Base-by-base conservation (phyloP, 2,888 invertebrate genomes). In the Euspilapteryx auroguttella region DNA sequence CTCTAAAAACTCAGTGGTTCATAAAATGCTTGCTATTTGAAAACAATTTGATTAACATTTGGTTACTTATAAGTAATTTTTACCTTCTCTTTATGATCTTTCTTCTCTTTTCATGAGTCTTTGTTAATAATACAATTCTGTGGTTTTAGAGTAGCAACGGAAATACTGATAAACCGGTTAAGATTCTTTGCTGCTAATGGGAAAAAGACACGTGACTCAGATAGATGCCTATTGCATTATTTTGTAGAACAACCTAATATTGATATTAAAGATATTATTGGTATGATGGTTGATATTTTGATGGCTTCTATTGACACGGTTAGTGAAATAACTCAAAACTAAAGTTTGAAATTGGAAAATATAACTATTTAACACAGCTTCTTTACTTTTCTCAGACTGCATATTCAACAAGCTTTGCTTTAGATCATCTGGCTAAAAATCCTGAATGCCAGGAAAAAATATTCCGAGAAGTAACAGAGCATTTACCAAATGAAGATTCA, bases 251-350 rank as follows among this genome's bases (percentile, higher is more conserved):
- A 84, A 34, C 76, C 85, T 0, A 81, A 83, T 39, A 51, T 91
- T 3, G 86, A 89, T 53, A 64, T 82, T 12, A 86, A 85, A 47
- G 93, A 94, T 55, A 77, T 93, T n/a, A 75, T 86, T 25, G 91
- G 91, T 30, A 86, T 91, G 78, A 82, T 87, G 32, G 86, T 88
- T 21, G 94, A 94, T 57, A 82, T 92, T 49, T 57, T 94, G 13
- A 77, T 94, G 49, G 94, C 91, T 28, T 90, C 92, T 31, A 83
- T 93, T 31, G 93, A 94, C 49, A 94, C 94, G 34, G 89, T 88
- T 68, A 65, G 64, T 48, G 15, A 27, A 14, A 30, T 17, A 10
- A 27, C n/a, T 21, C 29, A n/a, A n/a, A n/a, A n/a, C n/a, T n/a
- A n/a, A n/a, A n/a, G n/a, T n/a, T n/a, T n/a, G n/a, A n/a, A n/a